Percentiles rank a stretch among this genome's conserved stretches.
Conservation (phyloP, 2,113 vertebrate genomes). For the Hipposideros armiger region DNA sequence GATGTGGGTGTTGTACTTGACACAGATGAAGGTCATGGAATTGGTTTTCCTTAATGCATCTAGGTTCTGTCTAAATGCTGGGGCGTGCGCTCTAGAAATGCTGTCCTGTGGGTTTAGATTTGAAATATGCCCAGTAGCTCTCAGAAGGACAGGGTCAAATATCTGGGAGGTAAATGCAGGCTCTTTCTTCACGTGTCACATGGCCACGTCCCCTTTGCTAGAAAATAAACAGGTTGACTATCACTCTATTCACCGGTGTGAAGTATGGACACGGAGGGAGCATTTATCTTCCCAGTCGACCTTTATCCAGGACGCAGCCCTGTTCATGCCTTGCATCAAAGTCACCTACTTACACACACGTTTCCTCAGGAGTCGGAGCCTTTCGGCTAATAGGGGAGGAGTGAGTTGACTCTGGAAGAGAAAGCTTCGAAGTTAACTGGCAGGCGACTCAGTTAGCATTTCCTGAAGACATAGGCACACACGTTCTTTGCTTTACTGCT, state of each 20-base stretch:
- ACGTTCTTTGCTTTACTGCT: neutral
- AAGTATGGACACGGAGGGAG: constrained; percentile 59
- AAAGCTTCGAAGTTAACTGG: constrained; percentile 24
- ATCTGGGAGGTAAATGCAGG: constrained; percentile 69
- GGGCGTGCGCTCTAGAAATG: constrained; percentile 38
- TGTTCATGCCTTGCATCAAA: constrained; percentile 65
- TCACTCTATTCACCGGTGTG: constrained; percentile 60
- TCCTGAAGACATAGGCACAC: neutral
- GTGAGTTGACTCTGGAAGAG: neutral
- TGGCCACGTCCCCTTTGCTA: constrained; percentile 53
- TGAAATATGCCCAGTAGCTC: constrained; percentile 77
- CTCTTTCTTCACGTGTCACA: constrained; percentile 71
- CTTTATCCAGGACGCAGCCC: constrained; percentile 71
- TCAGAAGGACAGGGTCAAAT: constrained; percentile 73
- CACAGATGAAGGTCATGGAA: constrained; percentile 71
- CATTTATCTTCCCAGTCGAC: constrained; percentile 67
- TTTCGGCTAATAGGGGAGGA: neutral
- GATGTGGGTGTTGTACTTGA: neutral
- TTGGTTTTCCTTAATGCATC: constrained; percentile 43
- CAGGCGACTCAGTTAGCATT: neutral
- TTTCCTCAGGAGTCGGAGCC: constrained; percentile 26
- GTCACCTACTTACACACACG: constrained; percentile 46
- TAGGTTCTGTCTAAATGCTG: constrained; percentile 34
- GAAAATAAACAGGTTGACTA: constrained; percentile 78
- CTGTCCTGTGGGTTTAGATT: constrained; percentile 76